Base-by-base conservation (phyloP, 1,140 invertebrate genomes). In the Ooceraea biroi region DNA sequence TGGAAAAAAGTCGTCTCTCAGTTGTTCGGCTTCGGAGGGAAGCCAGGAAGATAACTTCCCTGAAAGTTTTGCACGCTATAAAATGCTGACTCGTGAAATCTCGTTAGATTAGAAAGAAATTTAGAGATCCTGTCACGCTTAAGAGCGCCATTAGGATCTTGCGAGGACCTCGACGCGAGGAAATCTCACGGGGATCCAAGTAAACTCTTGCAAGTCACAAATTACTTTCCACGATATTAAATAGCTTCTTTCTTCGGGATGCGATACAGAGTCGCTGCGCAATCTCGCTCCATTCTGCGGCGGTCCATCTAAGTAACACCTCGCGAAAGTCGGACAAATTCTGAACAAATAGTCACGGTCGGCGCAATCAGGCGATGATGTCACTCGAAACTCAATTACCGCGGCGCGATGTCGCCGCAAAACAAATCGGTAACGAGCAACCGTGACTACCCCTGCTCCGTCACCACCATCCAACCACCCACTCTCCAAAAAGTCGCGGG, bases 311-410 rank as follows among this genome's bases (percentile, higher is more conserved):
- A 46, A 69, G 27, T 55, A 25, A 68, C 55, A 57, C 19, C 36
- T 14, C 1, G 36, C 36, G 14, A 57, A 57, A 57, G 25, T 30
- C 14, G 12, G 44, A 71, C n/a, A 30, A 71, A 58, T 44, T 30
- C 57, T 3, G 12, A 57, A 71, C 36, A 36, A 57, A 57, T 80
- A 80, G 17, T 58, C 12, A 8, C 48, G 55, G 36, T 66, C 11
- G 14, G 48, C 14, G 50, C n/a, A 71, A 58, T 71, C 65, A 57
- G 41, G 50, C 65, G 27, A 46, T 46, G 36, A 80, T 69, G 12
- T 22, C 50, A 4, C 3, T 57, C 19, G n/a, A 58, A 80, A 80
- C n/a, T 69, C 50, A 80, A 80, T 80, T 80, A 57, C 17, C 11
- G 50, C 22, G 69, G n/a, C 55, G 50, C 76, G 19, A 19, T 57